A percentile compares a stretch with the other conserved stretches of the same genome.
phyloP scores from a whole-genome alignment of 2,888 invertebrate species.

The Drosophila acutilabella region DNA sequence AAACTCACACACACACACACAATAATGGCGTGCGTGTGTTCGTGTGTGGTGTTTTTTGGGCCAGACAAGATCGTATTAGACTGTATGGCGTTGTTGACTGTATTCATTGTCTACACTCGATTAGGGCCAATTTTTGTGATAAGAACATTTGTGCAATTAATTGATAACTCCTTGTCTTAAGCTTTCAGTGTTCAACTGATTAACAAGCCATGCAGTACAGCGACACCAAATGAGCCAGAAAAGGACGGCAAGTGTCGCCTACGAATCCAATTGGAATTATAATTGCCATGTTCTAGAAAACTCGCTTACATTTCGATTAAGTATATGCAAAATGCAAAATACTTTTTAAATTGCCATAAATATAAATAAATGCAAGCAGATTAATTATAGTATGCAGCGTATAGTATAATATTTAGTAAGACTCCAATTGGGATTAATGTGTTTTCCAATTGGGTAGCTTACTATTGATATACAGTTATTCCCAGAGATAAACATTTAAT shows the following conservation, averaged over 20 bases:
- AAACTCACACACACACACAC: conserved; percentile 19
- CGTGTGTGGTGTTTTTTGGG: conserved; percentile 8
- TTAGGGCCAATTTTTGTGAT: not conserved
- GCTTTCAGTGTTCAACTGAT: not conserved
- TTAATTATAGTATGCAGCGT: too few species aligned
- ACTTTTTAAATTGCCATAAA: not conserved
- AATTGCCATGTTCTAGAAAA: conserved; percentile 1
- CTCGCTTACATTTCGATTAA: conserved; percentile 4
- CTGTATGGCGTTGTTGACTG: conserved; percentile 40
- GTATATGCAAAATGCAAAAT: not conserved
- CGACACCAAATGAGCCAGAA: not conserved
- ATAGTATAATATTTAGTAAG: too few species aligned
- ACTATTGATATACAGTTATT: too few species aligned
- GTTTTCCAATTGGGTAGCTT: too few species aligned
- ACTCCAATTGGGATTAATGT: too few species aligned
- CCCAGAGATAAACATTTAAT: too few species aligned
- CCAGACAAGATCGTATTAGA: conserved; percentile 58
- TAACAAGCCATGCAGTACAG: not conserved
- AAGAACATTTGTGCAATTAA: conserved; percentile 3
- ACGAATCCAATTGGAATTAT: not conserved
- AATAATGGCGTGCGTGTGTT: not conserved
- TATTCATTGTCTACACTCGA: conserved; percentile 8
- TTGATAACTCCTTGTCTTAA: conserved; percentile 4
- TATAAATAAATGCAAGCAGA: too few species aligned
- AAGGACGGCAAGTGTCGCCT: not conserved